A percentile compares a stretch with the other conserved stretches of the same genome.
These are phyloP conservation scores for Polylopha cassiicola DNA, from an alignment of 2,888 invertebrate species.

Conservation along the genomic window DNA sequence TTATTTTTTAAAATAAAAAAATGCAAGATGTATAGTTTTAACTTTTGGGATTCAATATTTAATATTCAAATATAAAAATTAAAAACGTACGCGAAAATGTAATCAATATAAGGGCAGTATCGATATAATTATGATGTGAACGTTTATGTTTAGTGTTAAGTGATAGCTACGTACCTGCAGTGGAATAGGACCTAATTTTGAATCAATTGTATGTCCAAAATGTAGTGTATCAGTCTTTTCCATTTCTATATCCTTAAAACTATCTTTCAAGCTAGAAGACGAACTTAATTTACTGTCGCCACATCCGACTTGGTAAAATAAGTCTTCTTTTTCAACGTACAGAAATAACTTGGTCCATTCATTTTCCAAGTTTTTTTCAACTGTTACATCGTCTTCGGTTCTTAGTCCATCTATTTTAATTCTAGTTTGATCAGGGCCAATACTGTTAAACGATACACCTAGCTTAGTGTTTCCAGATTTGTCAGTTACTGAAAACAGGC, in stretches of 20 bases:
- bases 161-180: too few species aligned
- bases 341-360: constrained; percentile 34
- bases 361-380: constrained; percentile 5
- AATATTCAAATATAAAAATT: too few species aligned
- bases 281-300: too few species aligned
- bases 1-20: too few species aligned
- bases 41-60: too few species aligned
- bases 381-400: constrained; percentile 4
- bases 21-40: too few species aligned
- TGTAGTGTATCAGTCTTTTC: constrained; percentile 11
- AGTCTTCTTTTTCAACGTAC: constrained; percentile 26
- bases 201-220: too few species aligned
- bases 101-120: too few species aligned
- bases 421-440: constrained; percentile 19
- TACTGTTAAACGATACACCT: constrained; percentile 35
- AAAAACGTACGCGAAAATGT: too few species aligned
- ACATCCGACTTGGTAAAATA: constrained; percentile 31
- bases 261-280: background rate
- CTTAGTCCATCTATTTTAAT: constrained; percentile 26
- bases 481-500: constrained; percentile 47
- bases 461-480: constrained; percentile 27
- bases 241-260: constrained; percentile 21
- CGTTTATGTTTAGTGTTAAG: too few species aligned
- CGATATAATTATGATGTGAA: too few species aligned
- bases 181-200: too few species aligned